phyloP scores from a whole-genome alignment of 2,113 vertebrate genomes.

The Carassius gibelio region DNA sequence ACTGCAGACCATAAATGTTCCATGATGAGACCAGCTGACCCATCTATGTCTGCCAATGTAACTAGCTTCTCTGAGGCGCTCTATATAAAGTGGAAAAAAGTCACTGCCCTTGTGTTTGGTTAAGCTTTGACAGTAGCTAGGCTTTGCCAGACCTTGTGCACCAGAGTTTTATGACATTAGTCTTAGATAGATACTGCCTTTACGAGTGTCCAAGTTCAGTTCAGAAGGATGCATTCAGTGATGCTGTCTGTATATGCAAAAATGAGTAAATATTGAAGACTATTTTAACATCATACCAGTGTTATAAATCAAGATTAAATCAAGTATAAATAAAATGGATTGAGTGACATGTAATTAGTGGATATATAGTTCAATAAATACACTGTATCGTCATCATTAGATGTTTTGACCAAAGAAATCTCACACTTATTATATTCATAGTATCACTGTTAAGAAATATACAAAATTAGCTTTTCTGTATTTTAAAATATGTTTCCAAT shows the following conservation, averaged over 20 bases:
- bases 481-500: too few relatives aligned
- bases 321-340: neutral
- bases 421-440: constrained; percentile 5
- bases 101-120: constrained; percentile 4
- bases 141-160: neutral
- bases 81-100: neutral
- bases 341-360: neutral
- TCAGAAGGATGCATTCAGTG: neutral
- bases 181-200: neutral
- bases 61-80: neutral
- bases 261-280: neutral
- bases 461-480: neutral
- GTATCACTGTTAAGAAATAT: constrained; percentile 12
- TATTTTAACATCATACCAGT: neutral
- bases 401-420: neutral
- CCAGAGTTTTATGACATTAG: neutral
- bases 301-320: neutral
- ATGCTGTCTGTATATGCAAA: neutral
- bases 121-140: neutral
- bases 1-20: constrained; percentile 21
- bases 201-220: neutral
- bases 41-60: neutral
- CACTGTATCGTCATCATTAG: neutral
- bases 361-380: neutral
- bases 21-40: constrained; percentile 21